These are phyloP conservation scores for Lepidotrigona ventralis DNA, from an alignment of 1,140 invertebrate genomes.

Conservation along the genomic window DNA sequence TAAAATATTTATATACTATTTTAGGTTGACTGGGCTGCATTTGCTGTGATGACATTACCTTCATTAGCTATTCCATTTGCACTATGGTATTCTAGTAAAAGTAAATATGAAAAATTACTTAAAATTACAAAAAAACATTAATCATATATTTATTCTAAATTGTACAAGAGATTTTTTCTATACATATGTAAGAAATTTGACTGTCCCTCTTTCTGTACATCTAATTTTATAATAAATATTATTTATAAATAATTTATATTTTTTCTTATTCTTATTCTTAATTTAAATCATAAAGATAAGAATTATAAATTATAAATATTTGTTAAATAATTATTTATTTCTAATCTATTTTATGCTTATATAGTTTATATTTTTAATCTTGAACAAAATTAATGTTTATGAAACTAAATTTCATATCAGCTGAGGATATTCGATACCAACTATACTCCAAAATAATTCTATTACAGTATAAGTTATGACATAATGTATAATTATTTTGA, in stretches of 20 bases:
- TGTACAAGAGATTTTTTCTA: slow-evolving; percentile 43
- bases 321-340: slow-evolving; percentile 11
- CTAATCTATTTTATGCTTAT: background rate
- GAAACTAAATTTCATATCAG: too few species aligned
- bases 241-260: slow-evolving; percentile 69
- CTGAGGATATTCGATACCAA: too few species aligned
- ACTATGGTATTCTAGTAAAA: slow-evolving; percentile 96
- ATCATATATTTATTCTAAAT: slow-evolving; percentile 56
- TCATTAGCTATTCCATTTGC: slow-evolving; percentile 96
- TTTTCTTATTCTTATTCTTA: background rate
- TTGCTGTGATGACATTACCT: slow-evolving; percentile 97
- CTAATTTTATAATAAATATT: slow-evolving; percentile 76
- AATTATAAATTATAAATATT: too few species aligned
- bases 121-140: slow-evolving; percentile 76
- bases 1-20: slow-evolving; percentile 19
- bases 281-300: background rate
- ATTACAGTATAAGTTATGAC: background rate
- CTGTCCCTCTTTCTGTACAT: slow-evolving; percentile 66
- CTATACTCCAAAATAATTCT: slow-evolving; percentile 2
- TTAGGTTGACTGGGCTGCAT: slow-evolving; percentile 96
- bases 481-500: background rate
- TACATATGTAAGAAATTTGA: slow-evolving; percentile 67
- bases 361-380: background rate
- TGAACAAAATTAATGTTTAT: too few species aligned
- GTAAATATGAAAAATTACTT: slow-evolving; percentile 92